phyloP scores from a whole-genome alignment of 1,140 invertebrate genomes.

The Tachypleus tridentatus region DNA sequence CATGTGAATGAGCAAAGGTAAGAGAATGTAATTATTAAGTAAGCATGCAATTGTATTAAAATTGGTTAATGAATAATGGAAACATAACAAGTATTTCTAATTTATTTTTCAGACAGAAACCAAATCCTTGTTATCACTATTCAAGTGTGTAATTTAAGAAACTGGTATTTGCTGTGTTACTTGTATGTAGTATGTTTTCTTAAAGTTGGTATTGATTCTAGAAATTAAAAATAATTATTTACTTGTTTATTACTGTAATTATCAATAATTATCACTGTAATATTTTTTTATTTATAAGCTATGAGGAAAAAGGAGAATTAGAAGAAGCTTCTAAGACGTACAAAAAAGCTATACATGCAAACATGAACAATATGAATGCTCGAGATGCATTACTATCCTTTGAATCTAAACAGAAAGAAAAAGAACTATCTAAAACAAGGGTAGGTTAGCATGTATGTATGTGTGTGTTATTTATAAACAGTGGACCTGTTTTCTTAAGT shows the following conservation, averaged over 20 bases:
- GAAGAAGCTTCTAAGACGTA: constrained; percentile 74
- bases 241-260: background rate
- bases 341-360: constrained; percentile 47
- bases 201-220: background rate
- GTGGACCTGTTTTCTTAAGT: no score
- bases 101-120: background rate
- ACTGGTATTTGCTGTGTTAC: background rate
- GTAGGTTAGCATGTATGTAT: no score
- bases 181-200: constrained; percentile 8
- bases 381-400: background rate
- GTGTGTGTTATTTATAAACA: no score
- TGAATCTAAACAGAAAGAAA: background rate
- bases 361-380: background rate
- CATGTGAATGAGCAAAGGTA: background rate
- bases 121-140: constrained; percentile 5
- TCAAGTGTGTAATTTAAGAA: constrained; percentile 60
- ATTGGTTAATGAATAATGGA: no score
- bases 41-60: background rate
- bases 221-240: constrained; percentile 7
- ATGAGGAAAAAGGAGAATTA: constrained; percentile 41
- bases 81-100: no score
- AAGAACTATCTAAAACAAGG: no score
- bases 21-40: background rate
- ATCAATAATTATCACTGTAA: background rate
- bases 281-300: constrained; percentile 4